phyloP scores from a whole-genome alignment of 37 sponge, comb jelly and placozoan species.

The Cladorhizidae sp. region DNA sequence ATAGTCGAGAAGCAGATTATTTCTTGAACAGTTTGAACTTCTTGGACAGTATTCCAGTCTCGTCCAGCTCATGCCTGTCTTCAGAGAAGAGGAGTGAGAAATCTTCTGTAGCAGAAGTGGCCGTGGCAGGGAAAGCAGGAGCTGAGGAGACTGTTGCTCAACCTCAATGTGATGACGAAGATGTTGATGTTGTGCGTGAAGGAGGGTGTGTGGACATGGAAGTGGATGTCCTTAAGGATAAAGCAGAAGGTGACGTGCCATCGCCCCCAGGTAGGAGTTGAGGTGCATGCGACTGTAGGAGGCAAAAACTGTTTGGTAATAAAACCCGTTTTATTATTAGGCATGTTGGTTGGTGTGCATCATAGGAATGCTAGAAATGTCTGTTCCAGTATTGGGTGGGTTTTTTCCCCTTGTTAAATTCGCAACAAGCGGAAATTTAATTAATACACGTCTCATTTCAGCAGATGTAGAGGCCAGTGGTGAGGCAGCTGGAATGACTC shows the following conservation, averaged over 20 bases:
- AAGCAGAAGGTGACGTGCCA: conserved; percentile 10
- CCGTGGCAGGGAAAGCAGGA: too few species aligned
- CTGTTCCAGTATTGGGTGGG: too few species aligned
- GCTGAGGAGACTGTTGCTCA: too few species aligned
- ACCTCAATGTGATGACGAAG: too few species aligned
- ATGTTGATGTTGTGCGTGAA: not conserved
- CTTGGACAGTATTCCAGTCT: conserved; percentile 5
- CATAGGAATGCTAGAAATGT: too few species aligned
- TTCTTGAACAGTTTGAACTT: conserved; percentile 14
- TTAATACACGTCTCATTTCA: not conserved
- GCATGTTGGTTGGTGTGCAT: too few species aligned
- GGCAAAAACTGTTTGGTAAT: too few species aligned
- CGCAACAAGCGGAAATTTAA: too few species aligned
- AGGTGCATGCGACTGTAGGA: not conserved
- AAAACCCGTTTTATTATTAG: too few species aligned
- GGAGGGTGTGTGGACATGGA: not conserved
- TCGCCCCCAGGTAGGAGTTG: not conserved
- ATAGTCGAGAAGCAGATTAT: not conserved
- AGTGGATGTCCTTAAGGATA: not conserved
- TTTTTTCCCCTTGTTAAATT: too few species aligned
- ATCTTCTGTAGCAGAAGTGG: not conserved
- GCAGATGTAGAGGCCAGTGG: not conserved
- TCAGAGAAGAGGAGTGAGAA: not conserved
- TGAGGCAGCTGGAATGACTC: conserved; percentile 3
- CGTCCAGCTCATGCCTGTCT: not conserved